Evolutionary conservation across 1,140 invertebrate genomes (phyloP).

Genomic region (Elymnias hypermnestra): DNA sequence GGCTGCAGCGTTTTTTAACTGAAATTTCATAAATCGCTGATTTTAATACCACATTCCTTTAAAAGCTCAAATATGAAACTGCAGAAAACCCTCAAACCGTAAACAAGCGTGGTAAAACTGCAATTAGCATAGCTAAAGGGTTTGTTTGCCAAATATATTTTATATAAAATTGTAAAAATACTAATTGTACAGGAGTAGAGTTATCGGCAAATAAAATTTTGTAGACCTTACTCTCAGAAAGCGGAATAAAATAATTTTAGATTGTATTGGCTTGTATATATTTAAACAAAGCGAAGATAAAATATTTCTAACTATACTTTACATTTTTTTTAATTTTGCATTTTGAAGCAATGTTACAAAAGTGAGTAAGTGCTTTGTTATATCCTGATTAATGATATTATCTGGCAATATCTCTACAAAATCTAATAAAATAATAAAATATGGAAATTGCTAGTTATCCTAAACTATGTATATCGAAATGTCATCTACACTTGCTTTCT

Average conservation of each 20-base stretch:
- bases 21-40: constrained; percentile 49
- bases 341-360: too few species aligned
- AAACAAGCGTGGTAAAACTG: constrained; percentile 8
- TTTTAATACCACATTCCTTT: background rate
- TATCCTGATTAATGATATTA: too few species aligned
- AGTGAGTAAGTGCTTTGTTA: too few species aligned
- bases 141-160: background rate
- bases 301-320: too few species aligned
- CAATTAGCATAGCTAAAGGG: constrained; percentile 1
- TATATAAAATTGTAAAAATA: background rate
- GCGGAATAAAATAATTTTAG: too few species aligned
- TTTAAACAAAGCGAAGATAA: too few species aligned
- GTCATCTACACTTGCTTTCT: constrained; percentile 14
- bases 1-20: constrained; percentile 99
- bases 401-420: background rate
- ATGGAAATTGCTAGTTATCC: constrained; percentile 4
- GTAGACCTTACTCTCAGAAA: too few species aligned
- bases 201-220: background rate
- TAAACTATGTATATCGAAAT: constrained; percentile 5
- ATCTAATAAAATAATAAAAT: background rate
- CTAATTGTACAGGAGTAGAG: background rate
- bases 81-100: constrained; percentile 3
- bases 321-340: too few species aligned
- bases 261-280: too few species aligned
- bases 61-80: background rate